Evolutionary conservation across 2,113 vertebrate species (phyloP), one percentile per base, ranked within the genome.

Genomic region (Etheostoma cragini): DNA sequence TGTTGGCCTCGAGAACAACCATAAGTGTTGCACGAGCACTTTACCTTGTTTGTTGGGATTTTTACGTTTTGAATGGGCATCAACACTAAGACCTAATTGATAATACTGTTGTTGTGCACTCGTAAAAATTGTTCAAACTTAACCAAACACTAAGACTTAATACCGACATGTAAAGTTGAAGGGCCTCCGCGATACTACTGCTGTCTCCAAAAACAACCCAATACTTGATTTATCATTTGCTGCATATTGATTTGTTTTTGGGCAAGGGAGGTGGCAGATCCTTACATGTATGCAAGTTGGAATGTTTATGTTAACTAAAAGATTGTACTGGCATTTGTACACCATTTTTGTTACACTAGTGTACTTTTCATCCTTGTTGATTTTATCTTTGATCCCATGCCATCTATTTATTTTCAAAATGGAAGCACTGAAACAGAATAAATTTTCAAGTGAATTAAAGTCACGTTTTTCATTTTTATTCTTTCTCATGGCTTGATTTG

Each of bases 371-470:
- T 95, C 86, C 82, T 92, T 93, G 93, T 94, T 95, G 93, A 93
- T 95, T 96, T 95, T 93, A 94, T 91, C 94, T 94, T 94, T 91
- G 88, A 95, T 95, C 91, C 88, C 93, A 94, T 94, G 94, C 93
- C 95, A 94, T 97, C 95, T 97, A 97, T 97, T 98, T 98, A 97
- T 97, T 95, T 95, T 95, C 91, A 94, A 83, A 92, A 94, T 88
- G 83, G 82, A 94, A 90, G 94, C 96, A 97, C 96, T 96, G 94
- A 96, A 94, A 93, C 95, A 71, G 95, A 98, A 96, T 97, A 97
- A 96, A 97, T 96, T 94, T 88, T 91, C 87, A 93, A 92, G 76
- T 89, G 79, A 94, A 95, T 92, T 89, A 94, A 93, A 92, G 61
- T 86, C 89, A 91, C 90, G 68, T 91, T 94, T 93, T 91, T 90